Conservation (phyloP, 2,113 vertebrate species). For the Tragelaphus imberbis region DNA sequence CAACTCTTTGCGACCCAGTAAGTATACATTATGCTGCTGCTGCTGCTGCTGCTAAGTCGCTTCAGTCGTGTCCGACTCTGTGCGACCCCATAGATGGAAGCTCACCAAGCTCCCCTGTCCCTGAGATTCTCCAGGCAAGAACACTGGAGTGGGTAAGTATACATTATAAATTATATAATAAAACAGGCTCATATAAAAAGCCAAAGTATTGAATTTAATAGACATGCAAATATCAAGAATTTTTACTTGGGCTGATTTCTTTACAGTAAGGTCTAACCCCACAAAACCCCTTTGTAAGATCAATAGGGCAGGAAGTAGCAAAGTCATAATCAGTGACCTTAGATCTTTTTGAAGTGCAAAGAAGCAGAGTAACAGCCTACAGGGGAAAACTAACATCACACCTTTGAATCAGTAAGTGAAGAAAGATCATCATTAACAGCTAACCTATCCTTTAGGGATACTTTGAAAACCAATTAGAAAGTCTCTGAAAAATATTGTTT, state of each 20-base stretch:
- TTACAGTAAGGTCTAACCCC: conserved; percentile 57
- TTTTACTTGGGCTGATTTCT: conserved; percentile 48
- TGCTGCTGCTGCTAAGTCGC: no score
- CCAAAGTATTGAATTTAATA: conserved; percentile 22
- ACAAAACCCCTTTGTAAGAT: conserved; percentile 51
- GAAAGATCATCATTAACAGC: conserved; percentile 56
- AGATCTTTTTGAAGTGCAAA: conserved; percentile 78
- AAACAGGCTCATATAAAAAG: conserved; percentile 32
- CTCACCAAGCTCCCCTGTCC: no score
- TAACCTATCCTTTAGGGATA: conserved; percentile 34
- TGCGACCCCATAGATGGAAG: no score
- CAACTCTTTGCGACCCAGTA: neutral
- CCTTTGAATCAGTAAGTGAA: conserved; percentile 62
- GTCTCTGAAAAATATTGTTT: conserved; percentile 28
- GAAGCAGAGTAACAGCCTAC: conserved; percentile 56
- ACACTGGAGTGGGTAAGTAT: no score
- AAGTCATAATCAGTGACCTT: conserved; percentile 67
- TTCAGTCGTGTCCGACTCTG: no score
- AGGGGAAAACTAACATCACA: conserved; percentile 72
- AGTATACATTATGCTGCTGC: neutral
- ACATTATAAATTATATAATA: conserved; percentile 21
- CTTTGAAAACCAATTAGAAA: conserved; percentile 54
- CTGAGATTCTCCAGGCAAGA: no score
- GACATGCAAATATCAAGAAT: conserved; percentile 47
- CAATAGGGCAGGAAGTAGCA: conserved; percentile 64